These are phyloP conservation scores for Petrolisthes cinctipes DNA, from an alignment of 2,888 invertebrate species.

Conservation along the genomic window DNA sequence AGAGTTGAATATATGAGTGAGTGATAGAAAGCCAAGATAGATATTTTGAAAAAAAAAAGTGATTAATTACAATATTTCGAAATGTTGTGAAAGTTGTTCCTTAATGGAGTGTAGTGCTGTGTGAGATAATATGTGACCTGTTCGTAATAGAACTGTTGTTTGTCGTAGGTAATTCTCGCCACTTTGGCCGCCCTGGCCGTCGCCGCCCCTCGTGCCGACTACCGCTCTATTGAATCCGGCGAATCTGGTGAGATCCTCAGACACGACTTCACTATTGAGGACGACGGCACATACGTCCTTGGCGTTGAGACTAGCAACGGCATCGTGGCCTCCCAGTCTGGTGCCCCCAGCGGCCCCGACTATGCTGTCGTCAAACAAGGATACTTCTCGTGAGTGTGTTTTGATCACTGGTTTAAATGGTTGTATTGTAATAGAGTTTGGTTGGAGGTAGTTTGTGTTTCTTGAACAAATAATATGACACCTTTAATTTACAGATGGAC, in stretches of 20 bases:
- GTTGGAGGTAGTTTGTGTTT: too few species aligned
- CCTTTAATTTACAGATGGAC: constrained; percentile 29
- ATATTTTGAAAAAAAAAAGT: too few species aligned
- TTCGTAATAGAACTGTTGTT: not conserved
- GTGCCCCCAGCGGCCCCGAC: constrained; percentile 19
- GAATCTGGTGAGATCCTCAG: constrained; percentile 39
- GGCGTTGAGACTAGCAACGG: constrained; percentile 36
- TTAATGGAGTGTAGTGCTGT: too few species aligned
- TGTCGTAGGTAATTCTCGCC: constrained; percentile 37
- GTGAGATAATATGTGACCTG: too few species aligned
- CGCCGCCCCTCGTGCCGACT: constrained; percentile 40
- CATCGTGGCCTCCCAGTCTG: constrained; percentile 19
- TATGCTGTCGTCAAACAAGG: not conserved
- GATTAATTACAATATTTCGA: too few species aligned
- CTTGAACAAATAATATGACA: too few species aligned
- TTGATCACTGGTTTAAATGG: not conserved
- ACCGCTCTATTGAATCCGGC: not conserved
- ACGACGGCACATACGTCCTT: constrained; percentile 29
- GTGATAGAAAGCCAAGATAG: too few species aligned
- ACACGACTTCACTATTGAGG: constrained; percentile 23
- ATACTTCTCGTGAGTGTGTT: constrained; percentile 14
- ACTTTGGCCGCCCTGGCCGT: constrained; percentile 38
- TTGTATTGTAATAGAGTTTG: not conserved
- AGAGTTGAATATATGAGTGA: too few species aligned
- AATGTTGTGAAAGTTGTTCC: too few species aligned